Evolutionary conservation across 1,140 invertebrate genomes (phyloP).

Genomic region (Drosophila mojavensis): DNA sequence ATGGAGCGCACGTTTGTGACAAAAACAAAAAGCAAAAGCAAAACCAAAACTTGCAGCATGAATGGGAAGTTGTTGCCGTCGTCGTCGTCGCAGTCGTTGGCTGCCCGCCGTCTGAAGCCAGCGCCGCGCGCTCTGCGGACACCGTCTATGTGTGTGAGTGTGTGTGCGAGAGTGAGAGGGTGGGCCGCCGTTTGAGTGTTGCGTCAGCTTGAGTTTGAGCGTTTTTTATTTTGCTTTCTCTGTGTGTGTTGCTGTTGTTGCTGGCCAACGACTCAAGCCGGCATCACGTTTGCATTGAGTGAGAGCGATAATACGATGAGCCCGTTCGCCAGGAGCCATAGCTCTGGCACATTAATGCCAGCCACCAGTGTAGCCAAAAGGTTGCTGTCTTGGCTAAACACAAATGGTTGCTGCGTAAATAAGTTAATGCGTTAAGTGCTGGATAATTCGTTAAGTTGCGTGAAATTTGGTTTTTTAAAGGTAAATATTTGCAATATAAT

Average conservation of each 20-base stretch:
- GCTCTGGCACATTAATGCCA: slow-evolving; percentile 25
- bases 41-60: slow-evolving; percentile 66
- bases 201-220: slow-evolving; percentile 57
- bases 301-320: slow-evolving; percentile 50
- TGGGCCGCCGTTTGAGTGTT: slow-evolving; percentile 56
- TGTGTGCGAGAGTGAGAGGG: slow-evolving; percentile 9
- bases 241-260: slow-evolving; percentile 16
- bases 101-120: slow-evolving; percentile 50
- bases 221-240: slow-evolving; percentile 44
- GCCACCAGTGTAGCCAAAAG: slow-evolving; percentile 42
- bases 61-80: slow-evolving; percentile 69
- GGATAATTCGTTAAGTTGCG: slow-evolving; percentile 22
- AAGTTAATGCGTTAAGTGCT: slow-evolving; percentile 54
- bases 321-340: neutral
- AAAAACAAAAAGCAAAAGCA: slow-evolving; percentile 59
- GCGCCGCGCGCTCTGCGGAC: slow-evolving; percentile 14
- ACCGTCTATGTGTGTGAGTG: neutral
- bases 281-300: slow-evolving; percentile 53
- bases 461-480: neutral
- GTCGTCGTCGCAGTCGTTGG: slow-evolving; percentile 5
- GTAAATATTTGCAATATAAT: neutral
- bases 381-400: slow-evolving; percentile 58
- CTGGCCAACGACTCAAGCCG: slow-evolving; percentile 33
- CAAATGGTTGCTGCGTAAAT: slow-evolving; percentile 58
- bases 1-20: slow-evolving; percentile 81